Percentiles rank a stretch among this genome's conserved stretches.
phyloP scores from a whole-genome alignment of 2,797 vertebrate species.

The Acipenser oxyrinchus region DNA sequence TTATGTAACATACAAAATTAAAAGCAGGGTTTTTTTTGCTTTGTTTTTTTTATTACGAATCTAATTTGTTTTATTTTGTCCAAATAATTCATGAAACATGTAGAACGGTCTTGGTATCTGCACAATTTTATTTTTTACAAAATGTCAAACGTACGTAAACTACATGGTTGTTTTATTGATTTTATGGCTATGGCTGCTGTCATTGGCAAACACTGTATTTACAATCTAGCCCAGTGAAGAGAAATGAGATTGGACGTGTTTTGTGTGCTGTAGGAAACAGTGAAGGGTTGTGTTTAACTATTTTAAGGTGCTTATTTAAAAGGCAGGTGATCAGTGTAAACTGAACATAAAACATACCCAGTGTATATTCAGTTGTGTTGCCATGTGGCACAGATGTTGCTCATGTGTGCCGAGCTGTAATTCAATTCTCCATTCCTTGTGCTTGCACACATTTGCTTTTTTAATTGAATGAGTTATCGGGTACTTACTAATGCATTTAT shows the following conservation, averaged over 20 bases:
- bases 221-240: not conserved
- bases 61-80: too few relatives aligned
- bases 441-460: not conserved
- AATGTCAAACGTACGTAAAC: too few relatives aligned
- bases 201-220: too few relatives aligned
- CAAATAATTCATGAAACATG: too few relatives aligned
- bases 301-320: not conserved
- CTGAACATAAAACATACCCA: not conserved
- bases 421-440: not conserved
- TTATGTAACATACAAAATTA: too few relatives aligned
- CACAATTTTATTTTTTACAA: too few relatives aligned
- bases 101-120: too few relatives aligned
- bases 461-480: not conserved
- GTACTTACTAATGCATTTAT: slow-evolving; percentile 44
- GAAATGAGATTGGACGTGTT: not conserved
- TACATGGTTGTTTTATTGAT: not conserved
- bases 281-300: not conserved
- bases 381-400: not conserved
- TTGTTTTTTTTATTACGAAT: too few relatives aligned
- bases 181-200: not conserved
- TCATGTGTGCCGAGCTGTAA: slow-evolving; percentile 1
- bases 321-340: not conserved
- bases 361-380: not conserved
- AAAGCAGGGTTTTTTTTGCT: too few relatives aligned
- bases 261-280: not conserved